A percentile compares a stretch with the other conserved stretches of the same genome.
Conservation (phyloP, 2,797 vertebrate genomes). For the Alfaro cultratus region DNA sequence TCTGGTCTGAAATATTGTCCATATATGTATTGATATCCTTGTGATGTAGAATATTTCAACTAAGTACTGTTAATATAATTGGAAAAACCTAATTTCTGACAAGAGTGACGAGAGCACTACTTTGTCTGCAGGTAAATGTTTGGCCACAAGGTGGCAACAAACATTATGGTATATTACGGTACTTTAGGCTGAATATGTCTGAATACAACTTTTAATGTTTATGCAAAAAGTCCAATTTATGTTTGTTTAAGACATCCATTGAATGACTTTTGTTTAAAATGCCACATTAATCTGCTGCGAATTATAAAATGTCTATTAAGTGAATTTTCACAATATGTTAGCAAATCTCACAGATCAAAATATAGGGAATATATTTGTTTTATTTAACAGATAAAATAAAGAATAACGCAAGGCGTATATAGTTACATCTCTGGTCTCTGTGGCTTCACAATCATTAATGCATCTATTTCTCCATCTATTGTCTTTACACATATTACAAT, state of each 20-base stretch:
- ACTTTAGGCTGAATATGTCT: background rate
- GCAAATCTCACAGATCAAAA: background rate
- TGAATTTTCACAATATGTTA: background rate
- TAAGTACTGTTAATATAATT: background rate
- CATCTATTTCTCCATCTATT: background rate
- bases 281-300: background rate
- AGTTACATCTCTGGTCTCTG: background rate
- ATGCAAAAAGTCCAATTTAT: background rate
- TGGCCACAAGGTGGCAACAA: slow-evolving; percentile 6
- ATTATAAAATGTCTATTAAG: background rate
- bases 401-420: background rate
- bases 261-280: background rate
- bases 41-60: background rate
- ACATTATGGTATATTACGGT: background rate
- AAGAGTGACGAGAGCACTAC: too few relatives aligned
- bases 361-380: background rate
- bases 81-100: background rate
- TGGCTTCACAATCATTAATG: background rate
- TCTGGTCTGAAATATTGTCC: background rate
- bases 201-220: background rate
- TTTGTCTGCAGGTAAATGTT: background rate
- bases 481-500: background rate
- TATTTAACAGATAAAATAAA: background rate
- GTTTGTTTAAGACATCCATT: background rate
- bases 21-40: background rate